Evolutionary conservation across 2,797 vertebrate species (phyloP).

Genomic region (Falco biarmicus): DNA sequence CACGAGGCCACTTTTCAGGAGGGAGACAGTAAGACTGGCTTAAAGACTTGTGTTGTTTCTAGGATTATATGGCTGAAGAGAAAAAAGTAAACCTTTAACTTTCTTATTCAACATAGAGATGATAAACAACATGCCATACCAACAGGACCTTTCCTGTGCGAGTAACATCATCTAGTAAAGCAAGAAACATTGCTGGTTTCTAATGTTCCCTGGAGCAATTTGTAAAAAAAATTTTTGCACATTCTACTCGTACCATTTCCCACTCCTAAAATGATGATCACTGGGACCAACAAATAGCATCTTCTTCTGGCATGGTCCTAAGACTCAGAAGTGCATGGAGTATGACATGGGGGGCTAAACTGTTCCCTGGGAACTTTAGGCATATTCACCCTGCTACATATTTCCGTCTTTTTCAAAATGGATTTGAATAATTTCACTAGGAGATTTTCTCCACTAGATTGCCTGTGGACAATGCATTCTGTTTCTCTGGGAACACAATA

Average conservation of each 20-base stretch:
- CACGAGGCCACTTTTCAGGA: neutral
- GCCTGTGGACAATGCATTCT: neutral
- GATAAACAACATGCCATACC: neutral
- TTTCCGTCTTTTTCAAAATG: neutral
- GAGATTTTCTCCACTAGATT: neutral
- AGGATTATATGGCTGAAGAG: neutral
- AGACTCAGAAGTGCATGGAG: neutral
- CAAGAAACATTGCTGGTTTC: neutral
- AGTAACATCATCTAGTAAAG: neutral
- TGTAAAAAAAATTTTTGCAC: neutral
- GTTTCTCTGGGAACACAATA: neutral
- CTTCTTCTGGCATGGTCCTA: neutral
- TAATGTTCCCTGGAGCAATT: neutral
- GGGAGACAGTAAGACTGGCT: neutral
- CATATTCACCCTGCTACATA: neutral
- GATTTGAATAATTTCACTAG: neutral
- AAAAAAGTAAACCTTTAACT: neutral
- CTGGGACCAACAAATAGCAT: neutral
- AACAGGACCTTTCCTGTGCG: neutral
- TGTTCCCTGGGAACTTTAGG: neutral
- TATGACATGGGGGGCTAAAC: neutral
- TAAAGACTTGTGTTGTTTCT: neutral
- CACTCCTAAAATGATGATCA: neutral
- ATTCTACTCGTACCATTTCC: neutral
- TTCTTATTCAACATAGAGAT: neutral